Base-by-base conservation (phyloP, 1,140 invertebrate species). In the Ylistrum balloti region DNA sequence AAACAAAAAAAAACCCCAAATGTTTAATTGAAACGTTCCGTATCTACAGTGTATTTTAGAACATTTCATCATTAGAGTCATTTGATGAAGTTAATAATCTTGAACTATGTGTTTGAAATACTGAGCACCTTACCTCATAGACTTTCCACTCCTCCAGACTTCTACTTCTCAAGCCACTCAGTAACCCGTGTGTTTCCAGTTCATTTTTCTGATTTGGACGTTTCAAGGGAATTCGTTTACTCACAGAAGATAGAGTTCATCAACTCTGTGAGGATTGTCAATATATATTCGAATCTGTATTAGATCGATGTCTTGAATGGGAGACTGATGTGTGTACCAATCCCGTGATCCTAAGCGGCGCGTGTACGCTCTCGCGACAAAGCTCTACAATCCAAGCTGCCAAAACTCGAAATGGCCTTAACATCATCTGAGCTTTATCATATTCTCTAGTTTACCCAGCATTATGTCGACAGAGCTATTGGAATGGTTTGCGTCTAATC, bases 281-380 rank as follows among this genome's bases (percentile, higher is more conserved):
- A 22, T 17, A 28, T 74, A 74, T 74, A n/a, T 74, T 3, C 56
- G 56, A 74, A 74, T 74, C 22, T 0, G 22, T n/a, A 74, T 74
- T n/a, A 74, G 56, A 74, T 74, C 56, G 56, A 74, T 74, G 20
- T 74, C 17, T 22, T 74, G 22, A 74, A 74, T 74, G 22, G 56
- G 22, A 74, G 56, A 28, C 1, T 74, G 56, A 74, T 5, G 56
- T 28, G 56, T 17, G 9, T 17, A n/a, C 22, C 56, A 74, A 74
- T 74, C 56, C 28, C 56, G 56, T n/a, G 56, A 74, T n/a, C 28
- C 56, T 74, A n/a, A 74, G 56, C 56, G 56, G n/a, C 56, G 56
- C 56, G 56, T 74, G 56, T 28, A n/a, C 56, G 56, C 0, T 74
- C n/a, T 74, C 56, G 56, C 28, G 56, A 28, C 56, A 74, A 74